Evolutionary conservation across 2,113 vertebrate species (phyloP).

Genomic region (Forbesichthys agassizii): DNA sequence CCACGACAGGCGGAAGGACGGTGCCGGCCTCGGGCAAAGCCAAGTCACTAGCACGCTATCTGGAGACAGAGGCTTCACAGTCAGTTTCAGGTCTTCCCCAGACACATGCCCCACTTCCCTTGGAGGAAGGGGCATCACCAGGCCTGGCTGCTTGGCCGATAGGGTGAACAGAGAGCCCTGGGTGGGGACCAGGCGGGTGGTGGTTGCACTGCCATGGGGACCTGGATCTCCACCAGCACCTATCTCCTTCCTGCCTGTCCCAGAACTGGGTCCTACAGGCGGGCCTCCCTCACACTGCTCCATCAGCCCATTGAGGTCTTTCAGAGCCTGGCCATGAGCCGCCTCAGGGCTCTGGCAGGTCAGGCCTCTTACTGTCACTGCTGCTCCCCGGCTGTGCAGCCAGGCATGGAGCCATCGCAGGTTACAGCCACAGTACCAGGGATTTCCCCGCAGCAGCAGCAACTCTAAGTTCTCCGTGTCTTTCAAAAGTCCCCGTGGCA

Average conservation of each 20-base stretch:
- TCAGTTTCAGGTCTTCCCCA: constrained; percentile 81
- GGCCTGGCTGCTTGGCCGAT: constrained; percentile 81
- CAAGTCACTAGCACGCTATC: constrained; percentile 90
- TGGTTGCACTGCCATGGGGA: constrained; percentile 73
- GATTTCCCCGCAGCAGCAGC: constrained; percentile 87
- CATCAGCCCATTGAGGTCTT: constrained; percentile 85
- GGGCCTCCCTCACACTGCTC: constrained; percentile 83
- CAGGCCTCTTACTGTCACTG: constrained; percentile 87
- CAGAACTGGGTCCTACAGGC: constrained; percentile 70
- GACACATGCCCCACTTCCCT: constrained; percentile 70
- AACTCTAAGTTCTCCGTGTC: constrained; percentile 86
- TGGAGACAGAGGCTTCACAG: constrained; percentile 85
- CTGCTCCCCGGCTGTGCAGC: constrained; percentile 81
- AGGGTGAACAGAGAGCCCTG: constrained; percentile 89
- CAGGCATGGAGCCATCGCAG: constrained; percentile 92
- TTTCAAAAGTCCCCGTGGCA: constrained; percentile 87
- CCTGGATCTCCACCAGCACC: constrained; percentile 60
- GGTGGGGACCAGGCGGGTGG: constrained; percentile 72
- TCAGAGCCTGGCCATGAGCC: constrained; percentile 84
- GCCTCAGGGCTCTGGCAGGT: constrained; percentile 89
- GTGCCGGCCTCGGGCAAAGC: constrained; percentile 78
- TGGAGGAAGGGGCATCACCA: constrained; percentile 80
- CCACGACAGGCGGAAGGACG: constrained; percentile 91
- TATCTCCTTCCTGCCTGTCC: constrained; percentile 51
- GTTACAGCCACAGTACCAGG: constrained; percentile 93